Percentiles rank a stretch among this genome's conserved stretches.
Conservation (phyloP, 2,888 invertebrate species). For the Halictus ligatus region DNA sequence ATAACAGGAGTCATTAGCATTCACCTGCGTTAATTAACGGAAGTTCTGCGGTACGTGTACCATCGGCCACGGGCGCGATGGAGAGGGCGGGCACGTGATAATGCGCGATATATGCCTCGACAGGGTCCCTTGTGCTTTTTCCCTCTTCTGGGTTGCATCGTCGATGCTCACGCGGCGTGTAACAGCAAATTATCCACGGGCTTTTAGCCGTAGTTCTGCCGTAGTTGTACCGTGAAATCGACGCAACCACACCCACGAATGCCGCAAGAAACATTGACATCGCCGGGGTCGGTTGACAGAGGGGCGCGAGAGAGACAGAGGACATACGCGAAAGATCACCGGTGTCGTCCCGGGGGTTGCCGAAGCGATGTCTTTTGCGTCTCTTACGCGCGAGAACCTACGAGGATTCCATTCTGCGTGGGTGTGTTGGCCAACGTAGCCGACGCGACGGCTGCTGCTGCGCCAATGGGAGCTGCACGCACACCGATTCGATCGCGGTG, state of each 20-base stretch:
- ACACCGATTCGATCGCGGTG: constrained; percentile 66
- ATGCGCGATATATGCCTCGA: constrained; percentile 66
- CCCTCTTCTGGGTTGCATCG: constrained; percentile 66
- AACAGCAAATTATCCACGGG: constrained; percentile 79
- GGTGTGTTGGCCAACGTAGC: neutral
- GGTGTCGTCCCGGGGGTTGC: neutral
- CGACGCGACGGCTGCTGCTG: constrained; percentile 33
- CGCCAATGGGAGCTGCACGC: constrained; percentile 60
- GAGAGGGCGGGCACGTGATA: constrained; percentile 58
- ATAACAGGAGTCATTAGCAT: constrained; percentile 74
- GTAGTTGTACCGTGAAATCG: constrained; percentile 81
- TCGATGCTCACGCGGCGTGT: constrained; percentile 66
- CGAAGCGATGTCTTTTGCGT: neutral
- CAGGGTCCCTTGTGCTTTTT: constrained; percentile 66
- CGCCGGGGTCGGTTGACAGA: constrained; percentile 25
- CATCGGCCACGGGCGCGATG: constrained; percentile 33
- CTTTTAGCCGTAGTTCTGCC: constrained; percentile 79
- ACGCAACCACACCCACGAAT: constrained; percentile 77
- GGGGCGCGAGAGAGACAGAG: constrained; percentile 32
- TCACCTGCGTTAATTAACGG: constrained; percentile 72
- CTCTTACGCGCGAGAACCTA: neutral
- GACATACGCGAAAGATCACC: constrained; percentile 16
- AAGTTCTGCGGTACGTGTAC: constrained; percentile 66
- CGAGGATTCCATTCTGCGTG: neutral
- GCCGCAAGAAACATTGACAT: constrained; percentile 44